Evolutionary conservation across 2,797 vertebrate genomes (phyloP).

Genomic region (Myiotriccus ornatus): DNA sequence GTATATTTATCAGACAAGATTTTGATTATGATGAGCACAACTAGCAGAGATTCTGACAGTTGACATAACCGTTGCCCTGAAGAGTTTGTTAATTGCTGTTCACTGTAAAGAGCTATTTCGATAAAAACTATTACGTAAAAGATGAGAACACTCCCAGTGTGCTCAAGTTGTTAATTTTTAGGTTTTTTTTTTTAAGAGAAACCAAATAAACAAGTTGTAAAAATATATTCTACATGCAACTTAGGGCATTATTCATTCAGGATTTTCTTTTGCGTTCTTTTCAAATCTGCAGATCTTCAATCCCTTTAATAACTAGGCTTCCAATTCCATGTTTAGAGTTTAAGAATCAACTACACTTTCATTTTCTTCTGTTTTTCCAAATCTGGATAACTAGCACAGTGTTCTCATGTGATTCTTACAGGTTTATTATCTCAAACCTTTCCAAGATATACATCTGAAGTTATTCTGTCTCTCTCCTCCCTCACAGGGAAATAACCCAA

Average conservation of each 20-base stretch:
- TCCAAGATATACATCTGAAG: slow-evolving; percentile 46
- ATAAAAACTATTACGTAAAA: not conserved
- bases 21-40: not conserved
- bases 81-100: not conserved
- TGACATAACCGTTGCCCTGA: not conserved
- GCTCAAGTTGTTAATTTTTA: not conserved
- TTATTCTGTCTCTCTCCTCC: not conserved
- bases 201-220: not conserved
- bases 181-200: not conserved
- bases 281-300: not conserved
- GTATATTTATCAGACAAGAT: not conserved
- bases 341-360: slow-evolving; percentile 10
- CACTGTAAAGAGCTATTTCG: not conserved
- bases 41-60: not conserved
- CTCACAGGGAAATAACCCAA: not conserved
- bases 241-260: not conserved
- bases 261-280: not conserved
- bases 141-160: not conserved
- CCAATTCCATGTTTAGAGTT: not conserved
- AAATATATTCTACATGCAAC: not conserved
- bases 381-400: slow-evolving; percentile 28
- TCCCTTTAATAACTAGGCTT: not conserved
- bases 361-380: slow-evolving; percentile 35
- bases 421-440: slow-evolving; percentile 43
- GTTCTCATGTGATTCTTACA: slow-evolving; percentile 28